Evolutionary conservation across 2,888 invertebrate genomes (phyloP), one percentile per base, ranked within the genome.

Genomic region (Heliconius aoede): DNA sequence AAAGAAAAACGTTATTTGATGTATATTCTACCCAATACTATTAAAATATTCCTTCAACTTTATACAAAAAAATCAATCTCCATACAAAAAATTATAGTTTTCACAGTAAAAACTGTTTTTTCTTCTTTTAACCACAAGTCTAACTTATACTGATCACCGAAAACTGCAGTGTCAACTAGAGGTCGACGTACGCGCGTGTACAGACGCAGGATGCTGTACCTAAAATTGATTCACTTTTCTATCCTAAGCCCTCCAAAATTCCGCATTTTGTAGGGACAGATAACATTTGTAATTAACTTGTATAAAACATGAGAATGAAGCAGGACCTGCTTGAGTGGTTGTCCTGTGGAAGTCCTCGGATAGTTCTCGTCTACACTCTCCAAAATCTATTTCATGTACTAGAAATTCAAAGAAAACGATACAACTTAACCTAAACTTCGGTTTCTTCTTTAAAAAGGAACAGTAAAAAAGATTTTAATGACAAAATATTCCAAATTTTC

Each of bases 91-190:
- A 9, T 9, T n/a, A n/a, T 3, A 55, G 9, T 55, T 46, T 18
- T 46, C 7, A 46, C 5, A 55, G 8, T n/a, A 46, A 11, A 40
- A 55, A 0, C 3, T n/a, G 3, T 9, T 55, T 55, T 60, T 26
- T 15, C 5, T 26, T 11, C n/a, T n/a, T 18, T 46, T 46, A 3
- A 46, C 18, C 18, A 7, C 18, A 26, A 60, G 15, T 60, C 13
- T 60, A 60, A 65, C 36, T 40, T 36, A 36, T 65, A 36, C 65
- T 65, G 36, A 62, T 86, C 85, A 86, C 88, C 87, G 78, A 86
- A 91, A 91, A 91, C 86, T 91, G 91, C 91, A 86, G 85, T 88
- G 91, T 91, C 91, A 91, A 89, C 88, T 84, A 85, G 88, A 84
- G 85, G 85, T 86, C 85, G 84, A 84, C 84, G 88, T 81, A 86